These are phyloP conservation scores for Folsomia manolachei DNA, from an alignment of 2,888 invertebrate species.

Conservation along the genomic window DNA sequence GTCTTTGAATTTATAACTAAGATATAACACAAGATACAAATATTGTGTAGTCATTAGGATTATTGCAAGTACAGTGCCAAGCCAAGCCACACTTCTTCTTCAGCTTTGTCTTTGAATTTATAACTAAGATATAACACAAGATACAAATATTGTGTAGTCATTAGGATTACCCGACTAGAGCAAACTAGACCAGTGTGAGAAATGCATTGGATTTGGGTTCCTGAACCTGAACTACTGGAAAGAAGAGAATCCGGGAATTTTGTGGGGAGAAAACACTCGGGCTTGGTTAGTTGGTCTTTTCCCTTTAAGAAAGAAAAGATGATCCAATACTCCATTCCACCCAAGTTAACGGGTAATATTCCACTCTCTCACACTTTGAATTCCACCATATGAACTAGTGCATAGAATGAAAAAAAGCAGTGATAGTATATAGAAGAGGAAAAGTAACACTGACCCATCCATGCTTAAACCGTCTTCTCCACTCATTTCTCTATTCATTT, in stretches of 20 bases:
- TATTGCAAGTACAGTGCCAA: too few relatives aligned
- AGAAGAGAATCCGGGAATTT: slow-evolving; percentile 19
- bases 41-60: too few relatives aligned
- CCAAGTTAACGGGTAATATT: neutral
- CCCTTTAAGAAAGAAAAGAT: neutral
- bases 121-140: too few relatives aligned
- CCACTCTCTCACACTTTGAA: neutral
- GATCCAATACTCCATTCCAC: neutral
- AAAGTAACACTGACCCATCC: too few relatives aligned
- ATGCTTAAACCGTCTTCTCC: neutral
- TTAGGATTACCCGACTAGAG: neutral
- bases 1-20: too few relatives aligned
- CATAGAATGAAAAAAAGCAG: too few relatives aligned
- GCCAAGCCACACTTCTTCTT: too few relatives aligned
- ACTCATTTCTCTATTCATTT: neutral
- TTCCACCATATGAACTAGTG: neutral
- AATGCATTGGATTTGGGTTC: slow-evolving; percentile 1
- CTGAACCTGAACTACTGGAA: neutral
- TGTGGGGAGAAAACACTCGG: slow-evolving; percentile 13
- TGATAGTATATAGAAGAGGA: neutral
- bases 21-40: too few relatives aligned
- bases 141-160: neutral
- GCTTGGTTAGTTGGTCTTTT: slow-evolving; percentile 20
- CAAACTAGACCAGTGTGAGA: slow-evolving; percentile 2
- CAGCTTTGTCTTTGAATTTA: too few relatives aligned